Conservation (phyloP, 2,113 vertebrate species). For the Empidonax traillii region DNA sequence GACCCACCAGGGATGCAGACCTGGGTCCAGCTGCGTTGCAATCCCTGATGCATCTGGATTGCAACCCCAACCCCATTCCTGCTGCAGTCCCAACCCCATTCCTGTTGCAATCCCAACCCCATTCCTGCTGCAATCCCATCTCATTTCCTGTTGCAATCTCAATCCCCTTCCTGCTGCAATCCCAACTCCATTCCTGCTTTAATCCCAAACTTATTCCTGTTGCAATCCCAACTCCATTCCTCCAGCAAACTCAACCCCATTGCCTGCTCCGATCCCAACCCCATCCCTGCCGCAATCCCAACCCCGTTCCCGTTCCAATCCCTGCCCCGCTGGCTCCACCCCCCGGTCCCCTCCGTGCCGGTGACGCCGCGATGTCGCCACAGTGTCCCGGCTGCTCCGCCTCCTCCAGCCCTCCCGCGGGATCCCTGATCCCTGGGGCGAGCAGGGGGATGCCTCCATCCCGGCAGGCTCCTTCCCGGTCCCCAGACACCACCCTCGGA, state of each 20-base stretch:
- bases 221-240: too few species aligned
- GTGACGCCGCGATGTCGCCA: too few species aligned
- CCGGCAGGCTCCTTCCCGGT: neutral
- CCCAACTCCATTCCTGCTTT: neutral
- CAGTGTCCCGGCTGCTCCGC: neutral
- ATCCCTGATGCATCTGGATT: neutral
- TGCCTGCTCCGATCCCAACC: neutral
- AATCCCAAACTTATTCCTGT: fast-evolving
- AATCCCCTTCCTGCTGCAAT: fast-evolving
- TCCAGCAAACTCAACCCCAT: neutral
- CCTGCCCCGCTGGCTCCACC: neutral
- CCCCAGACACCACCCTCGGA: fast-evolving
- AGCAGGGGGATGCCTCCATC: neutral
- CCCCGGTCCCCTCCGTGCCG: neutral
- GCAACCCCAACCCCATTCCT: neutral
- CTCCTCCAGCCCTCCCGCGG: neutral
- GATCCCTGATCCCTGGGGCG: fast-evolving
- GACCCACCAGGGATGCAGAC: neutral
- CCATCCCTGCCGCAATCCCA: too few species aligned
- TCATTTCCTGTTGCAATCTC: neutral
- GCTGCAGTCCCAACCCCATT: too few species aligned
- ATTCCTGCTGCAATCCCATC: too few species aligned
- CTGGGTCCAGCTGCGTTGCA: neutral
- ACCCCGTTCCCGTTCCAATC: too few species aligned
- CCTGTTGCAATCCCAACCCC: fast-evolving